Conservation (phyloP, 2,888 invertebrate genomes). For the Meiosimyza decipiens region DNA sequence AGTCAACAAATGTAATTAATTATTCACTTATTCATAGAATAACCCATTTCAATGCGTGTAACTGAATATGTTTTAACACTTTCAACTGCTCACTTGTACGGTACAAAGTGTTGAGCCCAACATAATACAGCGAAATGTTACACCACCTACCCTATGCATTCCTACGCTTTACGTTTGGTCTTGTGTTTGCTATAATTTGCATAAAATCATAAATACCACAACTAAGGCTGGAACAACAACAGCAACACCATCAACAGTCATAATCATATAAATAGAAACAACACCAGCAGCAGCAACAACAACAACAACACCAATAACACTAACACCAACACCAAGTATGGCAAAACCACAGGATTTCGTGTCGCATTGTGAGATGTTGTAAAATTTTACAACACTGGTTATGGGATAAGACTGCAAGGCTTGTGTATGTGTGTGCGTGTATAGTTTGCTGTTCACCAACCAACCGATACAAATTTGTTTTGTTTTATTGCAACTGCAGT, state of each 20-base stretch:
- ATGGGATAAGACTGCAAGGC: conserved; percentile 3
- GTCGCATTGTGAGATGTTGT: conserved; percentile 28
- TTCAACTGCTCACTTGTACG: background rate
- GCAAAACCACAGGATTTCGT: conserved; percentile 25
- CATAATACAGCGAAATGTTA: background rate
- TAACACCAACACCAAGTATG: conserved; percentile 18
- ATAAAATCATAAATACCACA: conserved; percentile 22
- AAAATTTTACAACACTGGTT: conserved; percentile 30
- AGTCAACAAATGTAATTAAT: too few relatives aligned
- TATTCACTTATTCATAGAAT: too few relatives aligned
- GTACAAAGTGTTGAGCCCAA: background rate
- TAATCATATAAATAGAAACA: background rate
- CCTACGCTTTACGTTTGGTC: background rate
- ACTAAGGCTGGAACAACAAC: background rate
- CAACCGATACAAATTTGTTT: too few relatives aligned
- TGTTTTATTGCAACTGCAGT: too few relatives aligned
- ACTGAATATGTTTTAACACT: background rate
- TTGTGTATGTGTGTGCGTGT: background rate
- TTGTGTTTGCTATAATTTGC: conserved; percentile 13
- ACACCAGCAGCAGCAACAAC: conserved; percentile 10
- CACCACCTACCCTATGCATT: background rate
- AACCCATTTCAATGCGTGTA: background rate
- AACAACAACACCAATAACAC: conserved; percentile 17
- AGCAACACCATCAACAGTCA: conserved; percentile 13
- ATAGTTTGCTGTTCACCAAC: too few relatives aligned